These are phyloP conservation scores for Dasyurus viverrinus DNA, from an alignment of 2,113 vertebrate species.

Conservation along the genomic window DNA sequence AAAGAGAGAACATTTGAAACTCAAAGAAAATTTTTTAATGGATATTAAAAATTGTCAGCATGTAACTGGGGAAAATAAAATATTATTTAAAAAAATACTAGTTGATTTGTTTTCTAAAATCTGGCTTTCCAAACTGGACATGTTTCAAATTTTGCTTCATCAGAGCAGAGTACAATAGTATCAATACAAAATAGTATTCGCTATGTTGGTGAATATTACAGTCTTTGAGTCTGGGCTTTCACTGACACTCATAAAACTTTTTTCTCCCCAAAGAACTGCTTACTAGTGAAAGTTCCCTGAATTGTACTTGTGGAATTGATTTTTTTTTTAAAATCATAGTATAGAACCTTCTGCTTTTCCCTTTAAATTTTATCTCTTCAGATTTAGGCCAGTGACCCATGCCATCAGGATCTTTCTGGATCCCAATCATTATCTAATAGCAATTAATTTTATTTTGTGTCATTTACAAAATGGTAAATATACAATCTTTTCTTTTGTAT, in stretches of 20 bases:
- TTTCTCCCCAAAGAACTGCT: background rate
- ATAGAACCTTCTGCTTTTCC: background rate
- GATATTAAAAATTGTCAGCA: background rate
- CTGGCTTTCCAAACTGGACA: background rate
- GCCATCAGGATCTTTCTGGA: background rate
- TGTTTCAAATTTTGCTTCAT: background rate
- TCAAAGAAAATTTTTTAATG: background rate
- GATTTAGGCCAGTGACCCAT: background rate
- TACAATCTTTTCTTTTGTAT: background rate
- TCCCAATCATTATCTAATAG: background rate
- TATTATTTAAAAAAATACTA: background rate
- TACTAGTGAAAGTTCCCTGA: background rate
- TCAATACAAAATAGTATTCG: background rate
- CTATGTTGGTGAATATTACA: background rate
- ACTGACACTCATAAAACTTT: background rate
- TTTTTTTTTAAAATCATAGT: background rate
- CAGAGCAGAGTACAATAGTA: background rate
- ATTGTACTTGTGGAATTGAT: background rate
- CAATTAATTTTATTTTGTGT: background rate
- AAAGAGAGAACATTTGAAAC: background rate
- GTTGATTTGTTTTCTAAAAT: background rate
- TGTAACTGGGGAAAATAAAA: background rate
- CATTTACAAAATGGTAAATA: background rate
- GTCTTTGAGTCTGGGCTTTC: background rate
- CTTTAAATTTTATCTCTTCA: background rate